phyloP scores from a whole-genome alignment of 2,888 invertebrate genomes.

The Leuctra nigra region DNA sequence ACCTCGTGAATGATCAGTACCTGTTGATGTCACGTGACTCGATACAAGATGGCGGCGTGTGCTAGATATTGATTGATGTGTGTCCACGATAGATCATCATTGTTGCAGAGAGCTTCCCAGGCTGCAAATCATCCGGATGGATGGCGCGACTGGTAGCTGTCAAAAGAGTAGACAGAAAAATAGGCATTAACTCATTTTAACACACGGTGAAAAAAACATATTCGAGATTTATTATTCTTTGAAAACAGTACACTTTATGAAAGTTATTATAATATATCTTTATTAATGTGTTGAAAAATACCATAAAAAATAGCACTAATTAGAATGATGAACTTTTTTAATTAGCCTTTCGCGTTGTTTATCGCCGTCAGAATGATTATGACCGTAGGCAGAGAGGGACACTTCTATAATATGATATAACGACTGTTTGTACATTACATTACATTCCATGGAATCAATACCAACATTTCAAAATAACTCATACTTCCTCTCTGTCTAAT shows the following conservation, averaged over 20 bases:
- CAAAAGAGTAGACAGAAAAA: constrained; percentile 7
- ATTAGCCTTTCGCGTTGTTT: constrained; percentile 26
- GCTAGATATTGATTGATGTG: constrained; percentile 9
- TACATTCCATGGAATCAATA: constrained; percentile 29
- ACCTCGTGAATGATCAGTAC: constrained; percentile 4
- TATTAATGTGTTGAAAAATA: constrained; percentile 12
- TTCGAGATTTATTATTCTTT: constrained; percentile 13
- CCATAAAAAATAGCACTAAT: constrained; percentile 16
- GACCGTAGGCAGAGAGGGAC: constrained; percentile 14
- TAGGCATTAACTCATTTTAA: constrained; percentile 15
- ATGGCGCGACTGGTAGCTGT: constrained; percentile 19
- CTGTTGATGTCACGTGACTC: neutral
- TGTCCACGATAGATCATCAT: constrained; percentile 9
- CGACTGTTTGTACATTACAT: constrained; percentile 27
- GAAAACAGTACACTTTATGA: constrained; percentile 14
- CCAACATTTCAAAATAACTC: constrained; percentile 30
- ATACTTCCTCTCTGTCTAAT: constrained; percentile 32
- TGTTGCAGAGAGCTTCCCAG: neutral
- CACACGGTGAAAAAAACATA: constrained; percentile 6
- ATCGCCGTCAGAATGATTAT: constrained; percentile 22
- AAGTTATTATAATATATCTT: constrained; percentile 18
- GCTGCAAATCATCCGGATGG: constrained; percentile 29
- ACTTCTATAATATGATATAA: constrained; percentile 28
- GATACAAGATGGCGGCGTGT: neutral
- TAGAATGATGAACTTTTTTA: constrained; percentile 28